Base-by-base conservation (phyloP, 1,140 invertebrate species). In the Chlorops oryzae region DNA sequence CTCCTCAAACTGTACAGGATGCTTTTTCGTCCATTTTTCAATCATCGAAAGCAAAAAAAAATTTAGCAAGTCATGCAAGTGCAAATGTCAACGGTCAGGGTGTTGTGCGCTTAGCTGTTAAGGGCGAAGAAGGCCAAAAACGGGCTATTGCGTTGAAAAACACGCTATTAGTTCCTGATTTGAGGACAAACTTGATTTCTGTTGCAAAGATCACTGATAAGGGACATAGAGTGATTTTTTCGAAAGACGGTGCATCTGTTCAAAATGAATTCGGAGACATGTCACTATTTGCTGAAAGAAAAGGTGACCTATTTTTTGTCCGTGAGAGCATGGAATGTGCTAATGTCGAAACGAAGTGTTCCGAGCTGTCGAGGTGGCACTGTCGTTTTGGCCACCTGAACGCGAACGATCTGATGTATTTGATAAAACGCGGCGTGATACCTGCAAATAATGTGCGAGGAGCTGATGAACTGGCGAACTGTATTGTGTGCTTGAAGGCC, bases 311-410 rank as follows among this genome's bases (percentile, higher is more conserved):
- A 17, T 46, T 13, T 32, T 46, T 18, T 35, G 9, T 46, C 1
- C 20, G 43, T 18, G 43, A 46, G 18, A 32, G 32, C 27, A 46
- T 12, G 20, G 27, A 46, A 32, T 46, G 43, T 17, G 43, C 43
- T 17, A 12, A 5, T 28, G 15, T 15, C 13, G 20, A 46, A 22
- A 4, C 25, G 5, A 35, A 28, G n/a, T 46, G 43, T 15, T 32
- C 43, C 13, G 27, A 46, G 15, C 25, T 46, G 13, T 32, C 34
- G 24, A 46, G 34, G 43, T 34, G 43, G 43, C 43, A 46, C 34
- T 28, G 21, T 20, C n/a, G 43, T 5, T 15, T 46, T 10, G 43
- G 43, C 7, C 43, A 46, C 13, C 20, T 46, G 1, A 46, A 46
- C 27, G 24, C 5, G n/a, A 22, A 23, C 6, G 43, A 46, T 22